Evolutionary conservation across 2,888 invertebrate genomes (phyloP), one percentile per base, ranked within the genome.

Genomic region (Leptopilina syphax): DNA sequence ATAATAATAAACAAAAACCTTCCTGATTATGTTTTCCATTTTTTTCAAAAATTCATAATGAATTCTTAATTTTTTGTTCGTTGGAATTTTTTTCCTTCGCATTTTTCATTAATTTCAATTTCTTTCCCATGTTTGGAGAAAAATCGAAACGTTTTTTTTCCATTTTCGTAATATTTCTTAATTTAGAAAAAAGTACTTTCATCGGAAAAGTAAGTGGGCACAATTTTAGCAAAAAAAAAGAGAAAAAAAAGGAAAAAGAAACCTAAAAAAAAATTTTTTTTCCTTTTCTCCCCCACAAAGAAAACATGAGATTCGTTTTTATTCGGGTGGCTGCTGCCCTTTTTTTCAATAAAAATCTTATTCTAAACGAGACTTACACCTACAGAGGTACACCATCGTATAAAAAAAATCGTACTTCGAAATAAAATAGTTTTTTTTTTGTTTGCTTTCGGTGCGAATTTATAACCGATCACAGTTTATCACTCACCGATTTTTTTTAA

Each of bases 291-390:
- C 34, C 34, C 34, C 3, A 34, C 34, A 34, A 34, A 34, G 70
- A 54, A 70, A 70, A 70, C 24, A 44, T 68, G 70, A 70, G 70
- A 70, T 54, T 70, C 70, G 27, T 70, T 54, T n/a, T 1, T 34
- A 34, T 34, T 34, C 27, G 70, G 50, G 54, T 24, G 50, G 68
- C 47, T 47, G 50, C 68, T 68, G 44, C 50, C 68, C n/a, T 9
- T 68, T 9, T 68, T 27, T 9, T 13, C 4, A 34, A 34, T 27
- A 27, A 47, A 0, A 27, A 5, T 7, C 12, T 50, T 50, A 47
- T 34, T 34, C 34, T 34, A 50, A 50, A 50, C 70, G 50, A 54
- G 27, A 24, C 50, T 70, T 70, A 70, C 47, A 13, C 13, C 34
- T 70, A 54, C 24, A 47, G 41, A 68, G 24, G 67, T 68, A 68